phyloP scores from a whole-genome alignment of 2,113 vertebrate species.

The cattle (Bos taurus) region DNA sequence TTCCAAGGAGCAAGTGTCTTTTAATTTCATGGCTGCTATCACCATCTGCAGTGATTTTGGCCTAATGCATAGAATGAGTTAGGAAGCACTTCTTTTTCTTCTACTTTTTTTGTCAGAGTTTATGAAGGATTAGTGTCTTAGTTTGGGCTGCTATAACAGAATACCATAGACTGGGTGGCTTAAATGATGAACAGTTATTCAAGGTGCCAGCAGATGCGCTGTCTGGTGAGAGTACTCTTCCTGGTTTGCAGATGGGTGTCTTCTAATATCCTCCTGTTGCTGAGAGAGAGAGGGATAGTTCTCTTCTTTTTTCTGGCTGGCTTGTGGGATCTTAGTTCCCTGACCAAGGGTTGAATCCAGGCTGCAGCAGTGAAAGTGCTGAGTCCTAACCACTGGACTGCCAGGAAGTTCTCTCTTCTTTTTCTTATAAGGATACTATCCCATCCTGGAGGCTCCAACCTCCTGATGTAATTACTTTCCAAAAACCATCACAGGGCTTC shows the following conservation, averaged over 20 bases:
- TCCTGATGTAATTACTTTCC: not conserved
- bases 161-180: not conserved
- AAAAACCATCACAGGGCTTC: not conserved
- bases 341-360: not conserved
- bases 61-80: not conserved
- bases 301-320: not conserved
- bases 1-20: not conserved
- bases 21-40: not conserved
- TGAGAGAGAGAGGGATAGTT: not conserved
- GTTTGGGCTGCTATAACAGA: not conserved
- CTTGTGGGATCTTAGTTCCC: not conserved
- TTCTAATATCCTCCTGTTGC: not conserved
- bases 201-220: not conserved
- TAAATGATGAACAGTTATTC: not conserved
- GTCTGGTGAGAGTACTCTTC: not conserved
- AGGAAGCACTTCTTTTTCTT: not conserved
- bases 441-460: not conserved
- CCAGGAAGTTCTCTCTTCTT: not conserved
- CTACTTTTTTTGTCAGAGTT: not conserved
- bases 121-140: not conserved
- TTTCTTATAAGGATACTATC: not conserved
- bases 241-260: not conserved
- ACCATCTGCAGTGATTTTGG: not conserved
- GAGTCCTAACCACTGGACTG: not conserved
- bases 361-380: not conserved